Percentiles rank a stretch among this genome's conserved stretches.
Evolutionary conservation across 2,888 invertebrate genomes (phyloP).

Genomic region (Nymphalis polychloros): DNA sequence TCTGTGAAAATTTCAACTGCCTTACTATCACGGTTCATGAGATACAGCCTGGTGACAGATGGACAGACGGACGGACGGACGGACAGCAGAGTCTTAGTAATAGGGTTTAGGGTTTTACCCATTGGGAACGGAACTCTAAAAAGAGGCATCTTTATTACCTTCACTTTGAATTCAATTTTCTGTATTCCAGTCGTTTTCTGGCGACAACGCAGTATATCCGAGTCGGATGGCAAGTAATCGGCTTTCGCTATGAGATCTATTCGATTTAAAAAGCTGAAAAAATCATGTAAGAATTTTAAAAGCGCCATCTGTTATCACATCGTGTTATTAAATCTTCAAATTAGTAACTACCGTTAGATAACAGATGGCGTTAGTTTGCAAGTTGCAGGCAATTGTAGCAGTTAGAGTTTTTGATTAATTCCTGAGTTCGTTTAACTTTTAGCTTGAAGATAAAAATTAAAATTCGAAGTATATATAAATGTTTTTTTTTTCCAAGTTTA

Average conservation of each 20-base stretch:
- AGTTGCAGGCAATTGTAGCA: not conserved
- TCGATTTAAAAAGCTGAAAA: conserved; percentile 87
- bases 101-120: too few relatives aligned
- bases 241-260: conserved; percentile 83
- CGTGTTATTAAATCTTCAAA: not conserved
- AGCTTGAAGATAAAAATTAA: too few relatives aligned
- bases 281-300: conserved; percentile 16
- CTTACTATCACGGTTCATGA: too few relatives aligned
- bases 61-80: too few relatives aligned
- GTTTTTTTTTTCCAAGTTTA: too few relatives aligned
- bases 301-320: conserved; percentile 13
- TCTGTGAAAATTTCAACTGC: too few relatives aligned
- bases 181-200: conserved; percentile 88
- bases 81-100: too few relatives aligned
- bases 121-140: too few relatives aligned
- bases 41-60: too few relatives aligned
- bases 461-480: too few relatives aligned
- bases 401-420: not conserved
- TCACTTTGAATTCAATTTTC: conserved; percentile 87
- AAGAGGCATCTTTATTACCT: conserved; percentile 65
- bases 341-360: not conserved
- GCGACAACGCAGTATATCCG: conserved; percentile 89
- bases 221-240: conserved; percentile 86
- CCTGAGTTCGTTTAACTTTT: too few relatives aligned
- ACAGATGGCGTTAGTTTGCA: conserved; percentile 1